Base-by-base conservation (phyloP, 2,113 vertebrate genomes). In the Garra rufa region DNA sequence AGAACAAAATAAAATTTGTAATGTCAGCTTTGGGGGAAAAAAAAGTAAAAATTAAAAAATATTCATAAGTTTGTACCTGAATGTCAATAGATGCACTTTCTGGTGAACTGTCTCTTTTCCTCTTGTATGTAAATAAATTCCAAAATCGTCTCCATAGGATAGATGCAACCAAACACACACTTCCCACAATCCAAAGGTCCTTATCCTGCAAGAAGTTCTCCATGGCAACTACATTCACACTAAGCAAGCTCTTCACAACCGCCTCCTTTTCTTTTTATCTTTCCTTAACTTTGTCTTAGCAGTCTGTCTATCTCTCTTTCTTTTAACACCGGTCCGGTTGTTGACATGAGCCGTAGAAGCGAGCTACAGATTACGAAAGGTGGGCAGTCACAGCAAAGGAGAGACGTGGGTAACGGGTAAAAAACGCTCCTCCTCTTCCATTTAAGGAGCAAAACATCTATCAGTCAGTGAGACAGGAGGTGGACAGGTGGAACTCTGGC, bases 111-210 rank as follows among this genome's bases (percentile, higher is more conserved):
- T 52, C 69, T 87, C 91, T 91, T 88, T 88, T 94, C 90, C 93
- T 94, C 91, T 94, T 93, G 76, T 82, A 67, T 15, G 91, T 92
- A 88, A 96, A 92, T 85, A 94, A 84, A 81, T 92, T 96, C 96
- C 95, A 95, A 84, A 98, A 69, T 34, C 92, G 89, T 21, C 90
- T 91, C 97, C 97, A 97, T 52, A 98, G 91, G 86, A 96, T 92
- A 0, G 95, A 95, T 24, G 94, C 96, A 86, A 97, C 94, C 80
- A 97, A 88, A 88, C 96, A 97, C 85, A 97, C 92, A 26, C 96
- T 95, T 73, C 92, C 95, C 89, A 96, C 89, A 65, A 99, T 95
- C 97, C 96, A 97, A 69, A 96, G 10, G 83, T 94, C 94, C 92
- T 95, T 97, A 89, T 94, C 95, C 91, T 91, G 92, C 8, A 96